Percentiles rank a stretch among this genome's conserved stretches.
These are phyloP conservation scores for Drosophila engyochracea DNA, from an alignment of 2,888 invertebrate genomes.

Conservation along the genomic window DNA sequence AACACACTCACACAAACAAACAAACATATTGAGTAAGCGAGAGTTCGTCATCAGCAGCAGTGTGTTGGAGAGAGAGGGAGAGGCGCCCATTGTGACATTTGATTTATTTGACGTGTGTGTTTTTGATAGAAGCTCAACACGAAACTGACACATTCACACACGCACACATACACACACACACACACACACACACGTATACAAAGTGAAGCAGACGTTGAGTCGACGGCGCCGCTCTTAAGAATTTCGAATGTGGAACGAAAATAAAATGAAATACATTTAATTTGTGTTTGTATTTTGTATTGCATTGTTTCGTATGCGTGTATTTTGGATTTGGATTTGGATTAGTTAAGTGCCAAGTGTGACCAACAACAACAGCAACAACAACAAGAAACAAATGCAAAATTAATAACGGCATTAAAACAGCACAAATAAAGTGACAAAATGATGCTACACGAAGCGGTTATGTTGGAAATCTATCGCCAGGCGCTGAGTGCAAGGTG, in stretches of 20 bases:
- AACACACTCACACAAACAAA: slow-evolving; percentile 21
- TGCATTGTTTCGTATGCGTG: slow-evolving; percentile 25
- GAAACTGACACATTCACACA: slow-evolving; percentile 76
- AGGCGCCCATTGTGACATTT: slow-evolving; percentile 80
- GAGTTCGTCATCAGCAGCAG: slow-evolving; percentile 68
- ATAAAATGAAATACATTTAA: slow-evolving; percentile 63
- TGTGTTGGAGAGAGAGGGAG: not conserved
- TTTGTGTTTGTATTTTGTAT: slow-evolving; percentile 44
- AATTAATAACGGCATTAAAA: slow-evolving; percentile 34
- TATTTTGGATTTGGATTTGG: slow-evolving; percentile 27
- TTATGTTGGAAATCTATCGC: slow-evolving; percentile 86
- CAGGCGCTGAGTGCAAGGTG: slow-evolving; percentile 86
- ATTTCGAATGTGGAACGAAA: slow-evolving; percentile 60
- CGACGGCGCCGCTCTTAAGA: slow-evolving; percentile 58
- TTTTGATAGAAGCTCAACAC: slow-evolving; percentile 83
- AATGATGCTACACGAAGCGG: slow-evolving; percentile 86
- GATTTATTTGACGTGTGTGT: slow-evolving; percentile 84
- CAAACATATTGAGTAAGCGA: slow-evolving; percentile 47
- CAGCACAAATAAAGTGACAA: slow-evolving; percentile 44
- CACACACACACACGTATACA: slow-evolving; percentile 6
- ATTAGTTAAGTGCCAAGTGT: slow-evolving; percentile 54
- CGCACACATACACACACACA: slow-evolving; percentile 31
- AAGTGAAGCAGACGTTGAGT: slow-evolving; percentile 36
- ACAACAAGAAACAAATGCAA: slow-evolving; percentile 21
- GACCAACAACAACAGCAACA: slow-evolving; percentile 25